Evolutionary conservation across 2,797 vertebrate genomes (phyloP), one percentile per base, ranked within the genome.

Genomic region (Anguilla anguilla): DNA sequence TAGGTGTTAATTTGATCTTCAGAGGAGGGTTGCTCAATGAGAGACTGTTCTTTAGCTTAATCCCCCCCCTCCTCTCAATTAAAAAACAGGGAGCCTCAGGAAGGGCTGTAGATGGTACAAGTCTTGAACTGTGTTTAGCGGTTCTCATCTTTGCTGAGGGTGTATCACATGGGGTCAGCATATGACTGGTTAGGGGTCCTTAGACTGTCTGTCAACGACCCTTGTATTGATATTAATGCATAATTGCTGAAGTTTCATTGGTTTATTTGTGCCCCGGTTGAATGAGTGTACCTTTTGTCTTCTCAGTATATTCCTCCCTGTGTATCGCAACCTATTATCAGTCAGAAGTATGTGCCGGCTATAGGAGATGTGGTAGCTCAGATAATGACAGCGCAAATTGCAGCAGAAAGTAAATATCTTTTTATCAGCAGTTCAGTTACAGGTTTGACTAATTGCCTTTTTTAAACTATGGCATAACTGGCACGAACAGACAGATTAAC

Each of bases 1-100:
- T 10, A 35, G 15, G 17, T 83, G 2, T n/a, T 28, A 46, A 13
- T 55, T 46, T 79, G 55, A 86, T 53, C 22, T 86, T 74, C 46
- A 53, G 79, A 49, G n/a, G 81, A 43, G 86, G n/a, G 55, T 49
- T 57, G 57, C 77, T 46, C 51, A 82, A 86, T 46, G 35, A 31
- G 13, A 82, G 57, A 59, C 53, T 2, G 57, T 59, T 59, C 22
- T 39, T 46, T 82, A 81, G 55, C 39, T 82, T 87, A 86, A 59
- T 59, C 57, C 15, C 61, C 82, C 57, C 39, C 46, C 28, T n/a
- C 35, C 35, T 35, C 39, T 43, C 64, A 87, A 35, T 25, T 22
- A 67, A 86, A 83, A 87, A 84, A 72, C 19, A 46, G 64, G 55
- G 19, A 46, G 19, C 35, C 17, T 55, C 43, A 19, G 57, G 86